Evolutionary conservation across 2,113 vertebrate species (phyloP).

Genomic region (Eulemur macaco): DNA sequence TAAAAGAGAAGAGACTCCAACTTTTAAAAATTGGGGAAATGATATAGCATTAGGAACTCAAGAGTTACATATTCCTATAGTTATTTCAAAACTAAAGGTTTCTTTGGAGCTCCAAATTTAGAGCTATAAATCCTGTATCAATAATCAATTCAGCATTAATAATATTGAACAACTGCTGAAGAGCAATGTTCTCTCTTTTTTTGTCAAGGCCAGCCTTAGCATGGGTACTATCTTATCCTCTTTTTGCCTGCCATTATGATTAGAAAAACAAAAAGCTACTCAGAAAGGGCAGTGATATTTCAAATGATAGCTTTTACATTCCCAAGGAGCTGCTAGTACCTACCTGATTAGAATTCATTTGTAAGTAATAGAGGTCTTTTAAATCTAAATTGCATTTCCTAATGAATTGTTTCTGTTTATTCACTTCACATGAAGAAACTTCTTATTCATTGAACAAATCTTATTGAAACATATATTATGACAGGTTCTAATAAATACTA

Average conservation of each 20-base stretch:
- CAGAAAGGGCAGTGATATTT: not conserved
- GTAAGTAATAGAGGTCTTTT: not conserved
- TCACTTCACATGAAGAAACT: not conserved
- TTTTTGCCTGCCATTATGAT: not conserved
- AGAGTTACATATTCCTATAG: not conserved
- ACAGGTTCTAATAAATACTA: not conserved
- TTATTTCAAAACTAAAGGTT: slow-evolving; percentile 6
- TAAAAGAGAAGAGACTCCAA: not conserved
- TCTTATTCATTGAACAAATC: not conserved
- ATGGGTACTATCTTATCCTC: not conserved
- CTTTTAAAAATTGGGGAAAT: not conserved
- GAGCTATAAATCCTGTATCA: not conserved
- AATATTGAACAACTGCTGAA: not conserved
- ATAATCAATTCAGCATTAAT: not conserved
- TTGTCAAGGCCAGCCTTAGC: not conserved
- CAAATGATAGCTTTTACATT: not conserved
- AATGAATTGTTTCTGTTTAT: not conserved
- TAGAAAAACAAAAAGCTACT: not conserved
- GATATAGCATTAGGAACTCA: not conserved
- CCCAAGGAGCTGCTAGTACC: not conserved
- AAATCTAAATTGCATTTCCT: not conserved
- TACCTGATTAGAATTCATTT: not conserved
- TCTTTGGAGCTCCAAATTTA: not conserved
- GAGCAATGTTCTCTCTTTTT: not conserved
- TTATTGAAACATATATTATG: not conserved